Evolutionary conservation across 2,888 invertebrate genomes (phyloP), one percentile per base, ranked within the genome.

Genomic region (Agrochola litura): DNA sequence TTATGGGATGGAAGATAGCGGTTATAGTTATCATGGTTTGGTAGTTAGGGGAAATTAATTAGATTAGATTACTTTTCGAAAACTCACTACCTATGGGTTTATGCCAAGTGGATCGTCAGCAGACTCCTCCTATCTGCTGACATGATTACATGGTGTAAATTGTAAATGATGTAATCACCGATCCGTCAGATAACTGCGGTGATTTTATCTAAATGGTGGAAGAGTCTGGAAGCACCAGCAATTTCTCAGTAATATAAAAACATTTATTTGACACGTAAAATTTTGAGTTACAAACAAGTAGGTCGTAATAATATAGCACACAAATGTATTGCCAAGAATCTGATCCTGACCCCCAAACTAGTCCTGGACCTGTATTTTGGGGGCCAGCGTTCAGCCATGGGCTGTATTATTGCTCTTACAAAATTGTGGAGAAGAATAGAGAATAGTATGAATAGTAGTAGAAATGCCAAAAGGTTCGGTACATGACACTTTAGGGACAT

Each of bases 1-100:
- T 84, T 81, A 70, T 81, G 58, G 25, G 19, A 12, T 82, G 25
- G 14, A 16, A 69, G 54, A 64, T 67, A 67, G 14, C 16, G 5
- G 41, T 58, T 67, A 66, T 78, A 63, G 56, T 77, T 79, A 75
- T 22, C 19, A 76, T 49, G 25, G 30, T 77, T 77, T 52, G 2
- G 1, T 82, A 56, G 49, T 58, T 58, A 52, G 1, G 30, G 41
- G 4, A 37, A 65, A 77, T 58, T 81, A 56, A 73, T 56, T 73
- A 37, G 41, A 58, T 79, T n/a, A 1, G 19, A 5, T 30, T 43
- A 25, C 25, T 71, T 71, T 77, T 58, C 14, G 25, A n/a, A 12
- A 56, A 12, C n/a, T 10, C 56, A n/a, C 0, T n/a, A n/a, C n/a
- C n/a, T n/a, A 56, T 12, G n/a, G n/a, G n/a, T 54, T 22, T 19